A percentile compares a stretch with the other conserved stretches of the same genome.
Evolutionary conservation across 2,113 vertebrate genomes (phyloP).

Genomic region (Macaca nemestrina): DNA sequence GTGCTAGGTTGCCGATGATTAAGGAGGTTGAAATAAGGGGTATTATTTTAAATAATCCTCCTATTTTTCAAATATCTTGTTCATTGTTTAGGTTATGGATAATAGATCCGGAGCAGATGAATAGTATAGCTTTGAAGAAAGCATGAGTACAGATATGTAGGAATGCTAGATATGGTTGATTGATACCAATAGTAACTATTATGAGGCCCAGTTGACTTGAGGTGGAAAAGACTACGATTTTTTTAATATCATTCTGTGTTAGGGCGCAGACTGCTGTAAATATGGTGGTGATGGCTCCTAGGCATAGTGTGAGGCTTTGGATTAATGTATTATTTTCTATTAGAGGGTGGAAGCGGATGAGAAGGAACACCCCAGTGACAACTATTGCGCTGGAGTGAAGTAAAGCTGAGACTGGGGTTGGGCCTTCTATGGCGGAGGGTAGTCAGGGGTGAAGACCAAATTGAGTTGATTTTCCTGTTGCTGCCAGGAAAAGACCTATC

Average conservation of each 20-base stretch:
- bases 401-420: background rate
- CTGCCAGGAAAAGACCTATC: no score
- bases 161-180: background rate
- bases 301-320: no score
- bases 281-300: no score
- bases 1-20: background rate
- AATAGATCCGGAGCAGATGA: background rate
- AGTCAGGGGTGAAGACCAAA: no score
- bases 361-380: background rate
- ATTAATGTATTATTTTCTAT: no score
- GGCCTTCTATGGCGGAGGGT: no score
- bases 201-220: no score
- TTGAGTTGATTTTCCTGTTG: no score
- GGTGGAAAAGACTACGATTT: no score
- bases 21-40: background rate
- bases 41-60: background rate
- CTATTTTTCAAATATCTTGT: background rate
- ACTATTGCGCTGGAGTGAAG: background rate
- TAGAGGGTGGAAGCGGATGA: fast-evolving
- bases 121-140: background rate
- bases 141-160: background rate
- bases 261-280: no score
- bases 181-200: no score
- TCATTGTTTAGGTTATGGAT: background rate
- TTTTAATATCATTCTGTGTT: no score